Conservation (phyloP, 2,113 vertebrate genomes). For the Sinocyclocheilus anophthalmus region DNA sequence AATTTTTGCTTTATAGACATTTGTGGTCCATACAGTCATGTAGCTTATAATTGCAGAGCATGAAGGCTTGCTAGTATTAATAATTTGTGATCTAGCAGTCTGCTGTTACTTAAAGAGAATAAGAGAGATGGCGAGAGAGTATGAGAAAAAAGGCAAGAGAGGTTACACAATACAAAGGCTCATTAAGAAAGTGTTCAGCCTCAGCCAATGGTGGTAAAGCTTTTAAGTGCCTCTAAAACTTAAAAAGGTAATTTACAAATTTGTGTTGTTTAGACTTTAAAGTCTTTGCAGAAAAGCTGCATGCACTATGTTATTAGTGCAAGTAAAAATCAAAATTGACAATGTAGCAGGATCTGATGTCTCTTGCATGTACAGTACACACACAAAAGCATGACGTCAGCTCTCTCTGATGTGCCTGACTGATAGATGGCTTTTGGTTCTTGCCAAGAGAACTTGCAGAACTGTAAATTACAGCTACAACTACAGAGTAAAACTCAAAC, state of each 20-base stretch:
- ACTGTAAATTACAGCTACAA: slow-evolving; percentile 62
- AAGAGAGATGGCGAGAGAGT: not conserved
- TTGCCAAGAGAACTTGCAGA: slow-evolving; percentile 15
- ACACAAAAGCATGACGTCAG: slow-evolving; percentile 49
- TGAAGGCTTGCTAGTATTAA: not conserved
- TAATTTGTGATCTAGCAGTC: not conserved
- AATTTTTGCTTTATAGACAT: not conserved
- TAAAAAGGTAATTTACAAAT: not conserved
- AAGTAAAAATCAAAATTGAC: not conserved
- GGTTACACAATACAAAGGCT: not conserved
- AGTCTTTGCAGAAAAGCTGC: not conserved
- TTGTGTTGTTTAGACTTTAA: not conserved
- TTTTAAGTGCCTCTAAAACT: not conserved
- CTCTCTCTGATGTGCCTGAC: slow-evolving; percentile 42
- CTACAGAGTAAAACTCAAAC: slow-evolving; percentile 56
- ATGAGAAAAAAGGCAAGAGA: not conserved
- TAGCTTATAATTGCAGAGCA: not conserved
- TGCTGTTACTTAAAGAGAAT: slow-evolving; percentile 14
- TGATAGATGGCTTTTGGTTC: slow-evolving; percentile 46
- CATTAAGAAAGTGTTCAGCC: slow-evolving; percentile 6
- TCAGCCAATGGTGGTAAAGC: not conserved
- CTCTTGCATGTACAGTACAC: not conserved
- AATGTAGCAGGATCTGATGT: not conserved
- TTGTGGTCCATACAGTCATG: not conserved
- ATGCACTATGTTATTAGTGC: not conserved